These are phyloP conservation scores for Drosophila helvetica DNA, from an alignment of 2,888 invertebrate species.

Conservation along the genomic window DNA sequence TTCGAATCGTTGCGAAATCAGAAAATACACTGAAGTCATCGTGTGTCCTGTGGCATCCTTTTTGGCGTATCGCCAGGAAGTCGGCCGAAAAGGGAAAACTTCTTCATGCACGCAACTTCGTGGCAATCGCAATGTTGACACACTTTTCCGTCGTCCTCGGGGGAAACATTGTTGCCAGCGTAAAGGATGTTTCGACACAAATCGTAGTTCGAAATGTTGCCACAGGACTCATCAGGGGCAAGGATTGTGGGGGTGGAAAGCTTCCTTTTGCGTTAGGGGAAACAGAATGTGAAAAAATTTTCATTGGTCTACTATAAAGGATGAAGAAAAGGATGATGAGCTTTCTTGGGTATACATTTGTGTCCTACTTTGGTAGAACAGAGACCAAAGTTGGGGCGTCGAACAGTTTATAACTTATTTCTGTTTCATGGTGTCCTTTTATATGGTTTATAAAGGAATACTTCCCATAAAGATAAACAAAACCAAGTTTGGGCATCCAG, in stretches of 20 bases:
- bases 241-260: slow-evolving; percentile 9
- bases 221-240: slow-evolving; percentile 11
- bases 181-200: slow-evolving; percentile 17
- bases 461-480: neutral
- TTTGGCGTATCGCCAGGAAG: slow-evolving; percentile 56
- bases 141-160: slow-evolving; percentile 11
- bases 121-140: slow-evolving; percentile 33
- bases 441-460: neutral
- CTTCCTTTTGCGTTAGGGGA: neutral
- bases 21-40: slow-evolving; percentile 76
- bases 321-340: no score
- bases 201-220: slow-evolving; percentile 42
- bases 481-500: slow-evolving; percentile 43
- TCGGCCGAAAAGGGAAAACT: slow-evolving; percentile 45
- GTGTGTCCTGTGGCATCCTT: slow-evolving; percentile 73
- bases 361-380: neutral
- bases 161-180: neutral
- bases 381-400: no score
- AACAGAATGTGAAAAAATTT: neutral
- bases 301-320: neutral
- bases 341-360: neutral
- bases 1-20: slow-evolving; percentile 78
- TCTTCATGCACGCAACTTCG: slow-evolving; percentile 45
- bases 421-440: neutral
- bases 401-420: neutral